Base-by-base conservation (phyloP, 2,888 invertebrate species). In the Drosophila buzzatii region DNA sequence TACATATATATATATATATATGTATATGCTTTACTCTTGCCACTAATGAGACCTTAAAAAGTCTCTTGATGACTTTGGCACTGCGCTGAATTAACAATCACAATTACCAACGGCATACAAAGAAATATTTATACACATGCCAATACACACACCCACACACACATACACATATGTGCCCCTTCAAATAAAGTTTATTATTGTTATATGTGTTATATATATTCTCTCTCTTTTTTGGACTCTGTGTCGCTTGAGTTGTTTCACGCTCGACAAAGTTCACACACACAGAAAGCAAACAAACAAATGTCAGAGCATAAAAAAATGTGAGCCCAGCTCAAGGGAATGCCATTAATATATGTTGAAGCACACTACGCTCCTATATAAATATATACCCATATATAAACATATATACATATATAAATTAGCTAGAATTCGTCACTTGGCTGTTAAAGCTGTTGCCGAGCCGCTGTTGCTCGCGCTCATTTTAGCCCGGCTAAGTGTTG, bases 371-470 rank as follows among this genome's bases (percentile, higher is more conserved):
- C 14, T 16, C 16, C 3, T 45, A 45, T 23, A 45, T 45, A 45
- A 16, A 45, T 45, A 45, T 23, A 45, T 31, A 27, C 27, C 27
- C 27, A 27, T 27, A 31, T 20, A 18, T 14, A 44, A 20, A 41
- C 12, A 37, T 14, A 37, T 10, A 42, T 44, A 52, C 52, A 35
- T 59, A 68, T 72, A 79, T 87, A 79, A 82, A 85, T 88, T 83
- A 89, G 81, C 73, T 70, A 49, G 81, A 83, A 90, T 86, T 86
- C 89, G 79, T 90, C 89, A 90, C 60, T 72, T 52, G 64, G 56
- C 67, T 72, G 65, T 76, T 83, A 72, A 82, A 72, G 76, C 65
- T 64, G 69, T 64, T 64, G 62, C 49, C 51, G 49, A 27, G 52
- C 31, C 59, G 63, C 63, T 27, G 51, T 56, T 55, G 61, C 63